Percentiles rank a stretch among this genome's conserved stretches.
phyloP scores from a whole-genome alignment of 2,113 vertebrate species.

The Heteronetta atricapilla region DNA sequence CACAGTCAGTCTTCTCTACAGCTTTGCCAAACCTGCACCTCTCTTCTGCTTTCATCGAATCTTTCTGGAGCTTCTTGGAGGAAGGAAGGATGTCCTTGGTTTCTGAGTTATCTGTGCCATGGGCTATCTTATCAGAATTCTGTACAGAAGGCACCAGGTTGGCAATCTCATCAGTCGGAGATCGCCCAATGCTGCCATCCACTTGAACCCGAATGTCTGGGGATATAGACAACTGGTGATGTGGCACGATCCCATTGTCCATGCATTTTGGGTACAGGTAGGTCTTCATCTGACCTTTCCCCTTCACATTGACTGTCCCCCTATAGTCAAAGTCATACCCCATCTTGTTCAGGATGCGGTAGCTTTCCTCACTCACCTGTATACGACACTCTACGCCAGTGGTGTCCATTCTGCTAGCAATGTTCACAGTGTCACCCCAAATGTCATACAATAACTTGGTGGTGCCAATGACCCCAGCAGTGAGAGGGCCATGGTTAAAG shows the following conservation, averaged over 20 bases:
- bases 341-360: slow-evolving; percentile 89
- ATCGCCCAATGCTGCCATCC: slow-evolving; percentile 98
- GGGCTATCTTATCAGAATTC: slow-evolving; percentile 65
- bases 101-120: slow-evolving; percentile 59
- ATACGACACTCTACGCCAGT: slow-evolving; percentile 96
- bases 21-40: slow-evolving; percentile 63
- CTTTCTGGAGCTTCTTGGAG: slow-evolving; percentile 71
- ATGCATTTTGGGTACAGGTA: slow-evolving; percentile 93
- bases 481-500: slow-evolving; percentile 96
- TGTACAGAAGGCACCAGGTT: slow-evolving; percentile 85
- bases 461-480: slow-evolving; percentile 96
- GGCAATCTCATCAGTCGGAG: slow-evolving; percentile 93
- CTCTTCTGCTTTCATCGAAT: slow-evolving; percentile 49
- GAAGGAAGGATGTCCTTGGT: slow-evolving; percentile 65
- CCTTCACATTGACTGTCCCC: slow-evolving; percentile 98
- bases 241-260: slow-evolving; percentile 84
- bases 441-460: slow-evolving; percentile 98
- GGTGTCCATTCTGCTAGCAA: slow-evolving; percentile 98
- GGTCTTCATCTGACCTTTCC: slow-evolving; percentile 99
- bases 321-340: slow-evolving; percentile 96
- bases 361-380: slow-evolving; percentile 98
- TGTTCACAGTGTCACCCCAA: slow-evolving; percentile 99
- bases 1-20: slow-evolving; percentile 66
- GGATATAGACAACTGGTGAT: slow-evolving; percentile 88
- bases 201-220: slow-evolving; percentile 96